Conservation (phyloP, 2,113 vertebrate species). For the Anser cygnoides region DNA sequence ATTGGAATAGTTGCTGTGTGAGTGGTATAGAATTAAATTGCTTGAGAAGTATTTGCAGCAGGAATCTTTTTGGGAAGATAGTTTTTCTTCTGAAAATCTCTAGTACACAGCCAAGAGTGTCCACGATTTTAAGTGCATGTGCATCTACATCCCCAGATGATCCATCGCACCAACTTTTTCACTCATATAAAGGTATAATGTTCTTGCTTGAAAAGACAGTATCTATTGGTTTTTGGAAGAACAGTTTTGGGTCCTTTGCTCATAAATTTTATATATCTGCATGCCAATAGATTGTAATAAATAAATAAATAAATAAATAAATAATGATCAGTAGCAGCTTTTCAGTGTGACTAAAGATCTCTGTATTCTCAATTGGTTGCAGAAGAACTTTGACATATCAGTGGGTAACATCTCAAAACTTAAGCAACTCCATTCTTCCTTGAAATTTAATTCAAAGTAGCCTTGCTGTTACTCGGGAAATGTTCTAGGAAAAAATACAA, state of each 20-base stretch:
- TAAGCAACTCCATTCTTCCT: neutral
- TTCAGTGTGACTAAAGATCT: neutral
- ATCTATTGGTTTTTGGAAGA: neutral
- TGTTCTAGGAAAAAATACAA: neutral
- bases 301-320: neutral
- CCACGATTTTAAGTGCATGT: neutral
- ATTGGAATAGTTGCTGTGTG: neutral
- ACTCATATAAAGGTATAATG: neutral
- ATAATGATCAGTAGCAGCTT: neutral
- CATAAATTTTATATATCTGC: neutral
- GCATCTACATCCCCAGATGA: neutral
- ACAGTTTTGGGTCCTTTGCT: neutral
- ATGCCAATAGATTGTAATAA: neutral
- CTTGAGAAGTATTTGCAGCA: neutral
- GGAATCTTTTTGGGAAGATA: neutral
- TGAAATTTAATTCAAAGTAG: neutral
- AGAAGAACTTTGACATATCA: neutral
- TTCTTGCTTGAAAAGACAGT: neutral
- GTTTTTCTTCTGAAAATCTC: neutral
- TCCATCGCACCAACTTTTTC: neutral
- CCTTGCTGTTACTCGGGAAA: neutral
- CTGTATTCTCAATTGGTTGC: neutral
- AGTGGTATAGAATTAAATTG: neutral
- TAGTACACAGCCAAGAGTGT: neutral
- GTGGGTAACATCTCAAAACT: neutral